A percentile compares a stretch with the other conserved stretches of the same genome.
phyloP scores from a whole-genome alignment of 64 coral and sea anemone genomes.

The Actinia equina region DNA sequence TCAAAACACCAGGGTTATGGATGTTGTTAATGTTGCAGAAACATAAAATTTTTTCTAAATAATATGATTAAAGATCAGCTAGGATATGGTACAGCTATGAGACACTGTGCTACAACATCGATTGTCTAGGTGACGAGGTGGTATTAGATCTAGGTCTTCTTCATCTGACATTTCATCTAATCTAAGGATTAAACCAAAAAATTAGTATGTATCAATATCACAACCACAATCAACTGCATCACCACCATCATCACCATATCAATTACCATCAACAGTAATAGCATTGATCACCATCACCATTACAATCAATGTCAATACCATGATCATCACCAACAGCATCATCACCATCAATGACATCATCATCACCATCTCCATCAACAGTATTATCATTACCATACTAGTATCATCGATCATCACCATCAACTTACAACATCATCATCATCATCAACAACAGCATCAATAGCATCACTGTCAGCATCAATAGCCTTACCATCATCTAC shows the following conservation, averaged over 20 bases:
- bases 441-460: neutral
- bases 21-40: neutral
- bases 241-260: neutral
- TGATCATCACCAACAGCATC: neutral
- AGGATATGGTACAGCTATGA: conserved; percentile 58
- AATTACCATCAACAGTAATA: neutral
- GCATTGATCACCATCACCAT: too few relatives aligned
- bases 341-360: neutral
- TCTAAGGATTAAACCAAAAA: conserved; percentile 26
- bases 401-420: neutral
- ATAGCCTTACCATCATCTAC: neutral
- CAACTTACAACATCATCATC: too few relatives aligned
- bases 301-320: neutral
- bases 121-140: conserved; percentile 71
- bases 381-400: too few relatives aligned
- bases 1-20: neutral
- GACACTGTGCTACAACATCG: conserved; percentile 60
- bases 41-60: neutral
- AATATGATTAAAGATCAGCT: conserved; percentile 27
- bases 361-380: neutral
- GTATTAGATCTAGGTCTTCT: conserved; percentile 90
- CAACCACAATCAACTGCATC: neutral
- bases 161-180: conserved; percentile 94
- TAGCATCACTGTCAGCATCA: neutral
- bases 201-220: neutral